Evolutionary conservation across 2,797 vertebrate species (phyloP).

Genomic region (Scyliorhinus canicula): DNA sequence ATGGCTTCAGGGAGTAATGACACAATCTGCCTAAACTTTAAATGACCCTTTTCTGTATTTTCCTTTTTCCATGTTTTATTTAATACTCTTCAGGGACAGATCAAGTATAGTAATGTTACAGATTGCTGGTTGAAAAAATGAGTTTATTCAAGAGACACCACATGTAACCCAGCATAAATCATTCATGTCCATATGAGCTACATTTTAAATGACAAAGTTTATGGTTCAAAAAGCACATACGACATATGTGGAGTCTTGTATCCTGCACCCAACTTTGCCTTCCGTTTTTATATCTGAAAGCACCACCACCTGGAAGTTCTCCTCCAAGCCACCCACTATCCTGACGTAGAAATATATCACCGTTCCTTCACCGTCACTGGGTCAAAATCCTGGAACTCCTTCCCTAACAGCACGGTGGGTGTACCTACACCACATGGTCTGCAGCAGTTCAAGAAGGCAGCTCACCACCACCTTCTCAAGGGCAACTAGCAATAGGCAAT

Average conservation of each 20-base stretch:
- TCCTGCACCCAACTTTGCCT: background rate
- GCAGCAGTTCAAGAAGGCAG: too few relatives aligned
- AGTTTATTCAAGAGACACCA: conserved; percentile 25
- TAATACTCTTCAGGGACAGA: conserved; percentile 32
- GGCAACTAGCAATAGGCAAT: too few relatives aligned
- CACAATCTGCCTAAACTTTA: conserved; percentile 34
- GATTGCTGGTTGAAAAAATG: conserved; percentile 2
- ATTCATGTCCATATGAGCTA: background rate
- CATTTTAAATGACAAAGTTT: background rate
- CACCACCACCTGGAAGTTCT: too few relatives aligned
- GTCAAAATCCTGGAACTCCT: too few relatives aligned
- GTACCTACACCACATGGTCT: too few relatives aligned
- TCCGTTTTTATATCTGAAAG: background rate
- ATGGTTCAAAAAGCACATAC: background rate
- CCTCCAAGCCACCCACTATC: too few relatives aligned
- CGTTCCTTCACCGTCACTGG: too few relatives aligned
- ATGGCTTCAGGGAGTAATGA: conserved; percentile 32
- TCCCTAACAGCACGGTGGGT: too few relatives aligned
- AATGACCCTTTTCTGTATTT: conserved; percentile 35
- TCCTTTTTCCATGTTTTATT: conserved; percentile 31
- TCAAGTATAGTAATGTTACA: conserved; percentile 33
- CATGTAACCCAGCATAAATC: conserved; percentile 23
- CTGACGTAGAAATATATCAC: too few relatives aligned
- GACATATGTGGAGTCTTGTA: background rate
- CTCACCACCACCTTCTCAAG: too few relatives aligned